Evolutionary conservation across 2,888 invertebrate genomes (phyloP), one percentile per base, ranked within the genome.

Genomic region (Eilema depressum): DNA sequence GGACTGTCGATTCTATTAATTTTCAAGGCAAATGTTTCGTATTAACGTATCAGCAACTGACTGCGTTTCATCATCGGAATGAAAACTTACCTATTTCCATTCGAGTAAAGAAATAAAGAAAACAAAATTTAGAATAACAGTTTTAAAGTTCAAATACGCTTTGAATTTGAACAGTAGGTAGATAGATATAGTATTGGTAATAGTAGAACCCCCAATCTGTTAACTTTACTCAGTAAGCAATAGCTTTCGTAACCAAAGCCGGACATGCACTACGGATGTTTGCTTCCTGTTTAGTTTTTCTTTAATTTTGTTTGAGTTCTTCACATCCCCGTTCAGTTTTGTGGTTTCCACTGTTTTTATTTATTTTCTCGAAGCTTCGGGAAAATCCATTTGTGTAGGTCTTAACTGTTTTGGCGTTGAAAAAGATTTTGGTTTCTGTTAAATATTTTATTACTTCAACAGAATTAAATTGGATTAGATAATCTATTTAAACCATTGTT

Each of bases 241-340:
- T 83, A 85, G 83, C 82, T 86, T 76, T 78, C 83, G 80, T 85
- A 74, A 69, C 74, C 71, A 74, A 63, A 76, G 73, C 75, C 75
- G 76, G 82, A 77, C 78, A 80, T 79, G 81, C 75, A 69, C 66
- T 73, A 69, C 67, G 79, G 77, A 83, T 83, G 83, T 88, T 86
- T 83, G 80, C 83, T 84, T 80, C 68, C 75, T 80, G 85, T 84
- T 85, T 83, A 85, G 86, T 85, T 88, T 88, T 88, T 86, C 85
- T 87, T 85, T 83, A 85, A 87, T 86, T 86, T 83, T 80, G 78
- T 88, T 88, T 86, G 80, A 83, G 81, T 83, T 84, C 70, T 81
- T 85, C 82, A 82, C 84, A 83, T 85, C 81, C 23, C 69, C 66
- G 67, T 65, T 74, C 75, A 70, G 77, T 83, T 85, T 79, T 70